A percentile compares a stretch with the other conserved stretches of the same genome.
These are phyloP conservation scores for Akabosia matsudoensis DNA, from an alignment of 1,140 invertebrate species.

Conservation along the genomic window DNA sequence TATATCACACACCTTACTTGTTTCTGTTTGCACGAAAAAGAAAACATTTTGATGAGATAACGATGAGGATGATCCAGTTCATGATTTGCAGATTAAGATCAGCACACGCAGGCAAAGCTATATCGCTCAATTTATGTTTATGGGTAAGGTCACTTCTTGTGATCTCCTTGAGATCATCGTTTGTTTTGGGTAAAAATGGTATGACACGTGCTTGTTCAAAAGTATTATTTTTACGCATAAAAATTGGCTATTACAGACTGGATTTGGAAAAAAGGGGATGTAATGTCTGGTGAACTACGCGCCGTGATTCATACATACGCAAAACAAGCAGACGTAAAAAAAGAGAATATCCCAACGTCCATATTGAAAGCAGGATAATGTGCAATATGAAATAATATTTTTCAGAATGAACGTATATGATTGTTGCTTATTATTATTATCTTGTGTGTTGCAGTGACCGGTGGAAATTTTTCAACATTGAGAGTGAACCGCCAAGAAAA, in stretches of 20 bases:
- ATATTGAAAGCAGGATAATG: too few relatives aligned
- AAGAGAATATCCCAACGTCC: background rate
- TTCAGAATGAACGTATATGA: background rate
- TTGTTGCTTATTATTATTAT: background rate
- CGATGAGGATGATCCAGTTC: slow-evolving; percentile 16
- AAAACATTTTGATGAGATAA: too few relatives aligned
- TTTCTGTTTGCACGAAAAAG: background rate
- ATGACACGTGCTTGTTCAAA: background rate
- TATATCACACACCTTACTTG: background rate
- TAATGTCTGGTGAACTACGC: background rate
- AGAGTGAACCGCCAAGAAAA: background rate
- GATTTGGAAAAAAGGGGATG: background rate
- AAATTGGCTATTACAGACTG: background rate
- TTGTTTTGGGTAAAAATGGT: background rate
- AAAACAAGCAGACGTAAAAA: background rate
- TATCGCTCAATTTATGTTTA: too few relatives aligned
- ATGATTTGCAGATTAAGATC: slow-evolving; percentile 6
- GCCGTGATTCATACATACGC: background rate
- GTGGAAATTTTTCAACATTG: background rate
- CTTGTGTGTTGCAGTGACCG: slow-evolving; percentile 16
- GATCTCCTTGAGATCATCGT: too few relatives aligned
- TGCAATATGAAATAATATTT: background rate
- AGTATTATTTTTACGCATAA: background rate
- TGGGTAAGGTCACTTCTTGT: too few relatives aligned
- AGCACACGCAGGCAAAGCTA: background rate